phyloP scores from a whole-genome alignment of 2,113 vertebrate genomes.

The Cyprinodon variegatus region DNA sequence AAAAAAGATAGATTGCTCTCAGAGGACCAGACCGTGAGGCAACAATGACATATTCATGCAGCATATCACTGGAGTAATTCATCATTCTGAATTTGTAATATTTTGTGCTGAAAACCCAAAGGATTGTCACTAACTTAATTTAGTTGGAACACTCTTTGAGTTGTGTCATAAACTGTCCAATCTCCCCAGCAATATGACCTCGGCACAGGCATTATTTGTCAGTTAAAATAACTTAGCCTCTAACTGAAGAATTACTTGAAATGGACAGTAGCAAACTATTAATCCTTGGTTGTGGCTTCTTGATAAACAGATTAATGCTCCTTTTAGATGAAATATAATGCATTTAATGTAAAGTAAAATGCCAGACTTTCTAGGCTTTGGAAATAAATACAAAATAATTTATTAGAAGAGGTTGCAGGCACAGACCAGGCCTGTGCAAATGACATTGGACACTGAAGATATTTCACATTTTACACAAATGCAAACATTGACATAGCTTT shows the following conservation, averaged over 20 bases:
- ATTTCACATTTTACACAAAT: constrained; percentile 44
- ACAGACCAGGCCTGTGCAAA: neutral
- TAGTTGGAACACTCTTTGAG: constrained; percentile 1
- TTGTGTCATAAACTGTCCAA: constrained; percentile 1
- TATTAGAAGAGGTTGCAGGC: neutral
- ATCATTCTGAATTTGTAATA: constrained; percentile 30
- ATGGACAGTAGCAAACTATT: neutral
- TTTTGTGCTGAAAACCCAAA: constrained; percentile 18
- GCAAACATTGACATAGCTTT: constrained; percentile 24
- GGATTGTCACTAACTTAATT: constrained; percentile 17
- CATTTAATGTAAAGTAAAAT: neutral
- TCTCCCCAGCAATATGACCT: neutral
- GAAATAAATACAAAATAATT: neutral
- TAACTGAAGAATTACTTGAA: neutral
- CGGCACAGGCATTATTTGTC: neutral
- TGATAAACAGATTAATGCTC: neutral
- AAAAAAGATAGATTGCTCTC: constrained; percentile 43
- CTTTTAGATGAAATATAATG: neutral
- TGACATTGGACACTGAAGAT: neutral
- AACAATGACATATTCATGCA: constrained; percentile 23
- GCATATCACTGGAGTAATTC: constrained; percentile 28
- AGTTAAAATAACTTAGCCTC: neutral
- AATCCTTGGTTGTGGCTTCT: neutral
- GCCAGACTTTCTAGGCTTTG: neutral
- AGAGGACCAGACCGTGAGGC: constrained; percentile 7